Conservation (phyloP, 1,140 invertebrate genomes). For the Battus philenor region DNA sequence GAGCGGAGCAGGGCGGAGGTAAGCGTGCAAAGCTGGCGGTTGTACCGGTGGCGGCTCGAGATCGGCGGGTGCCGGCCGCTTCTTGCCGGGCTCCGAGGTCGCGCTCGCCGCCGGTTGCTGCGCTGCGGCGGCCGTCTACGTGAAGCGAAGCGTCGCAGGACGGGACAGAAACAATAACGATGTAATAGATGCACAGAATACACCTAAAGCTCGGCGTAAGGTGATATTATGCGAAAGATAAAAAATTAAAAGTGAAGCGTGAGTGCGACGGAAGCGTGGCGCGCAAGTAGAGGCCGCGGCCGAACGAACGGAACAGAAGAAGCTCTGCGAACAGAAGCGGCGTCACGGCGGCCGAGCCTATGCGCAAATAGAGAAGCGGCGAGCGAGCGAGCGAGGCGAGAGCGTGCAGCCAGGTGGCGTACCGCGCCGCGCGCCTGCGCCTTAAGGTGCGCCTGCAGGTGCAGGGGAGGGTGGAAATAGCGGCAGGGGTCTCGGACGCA, state of each 20-base stretch:
- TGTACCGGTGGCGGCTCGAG: constrained; percentile 69
- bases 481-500: constrained; percentile 97
- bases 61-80: constrained; percentile 68
- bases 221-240: constrained; percentile 73
- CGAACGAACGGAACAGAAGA: constrained; percentile 67
- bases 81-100: constrained; percentile 67
- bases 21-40: constrained; percentile 65
- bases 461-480: constrained; percentile 98
- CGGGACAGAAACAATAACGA: constrained; percentile 75
- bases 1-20: constrained; percentile 41
- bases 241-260: constrained; percentile 73
- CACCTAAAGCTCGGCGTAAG: constrained; percentile 73
- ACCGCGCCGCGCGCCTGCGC: constrained; percentile 96
- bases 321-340: constrained; percentile 71
- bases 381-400: constrained; percentile 67
- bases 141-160: constrained; percentile 75
- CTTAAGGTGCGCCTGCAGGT: constrained; percentile 99
- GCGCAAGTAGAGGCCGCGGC: constrained; percentile 49
- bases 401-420: constrained; percentile 82
- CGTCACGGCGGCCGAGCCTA: constrained; percentile 70
- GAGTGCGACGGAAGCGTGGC: constrained; percentile 74
- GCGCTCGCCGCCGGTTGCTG: constrained; percentile 65
- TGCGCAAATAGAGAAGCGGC: constrained; percentile 67
- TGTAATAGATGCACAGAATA: constrained; percentile 76
- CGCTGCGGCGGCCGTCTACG: constrained; percentile 70